Percentiles rank a stretch among this genome's conserved stretches.
Conservation (phyloP, 2,888 invertebrate species). For the Pterobdella sp. region DNA sequence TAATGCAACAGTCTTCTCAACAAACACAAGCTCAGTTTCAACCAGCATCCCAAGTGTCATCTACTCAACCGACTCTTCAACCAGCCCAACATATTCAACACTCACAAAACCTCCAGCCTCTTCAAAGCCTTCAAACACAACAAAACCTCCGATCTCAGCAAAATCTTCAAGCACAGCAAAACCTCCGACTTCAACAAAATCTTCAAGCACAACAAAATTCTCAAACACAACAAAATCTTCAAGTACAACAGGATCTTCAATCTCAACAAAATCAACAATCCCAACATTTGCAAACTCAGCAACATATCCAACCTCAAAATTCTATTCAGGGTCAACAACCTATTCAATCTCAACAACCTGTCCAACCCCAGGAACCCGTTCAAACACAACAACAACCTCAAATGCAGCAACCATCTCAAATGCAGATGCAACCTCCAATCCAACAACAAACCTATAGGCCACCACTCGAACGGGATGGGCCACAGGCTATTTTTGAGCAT, state of each 20-base stretch:
- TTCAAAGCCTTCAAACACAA: not conserved
- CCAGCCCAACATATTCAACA: not conserved
- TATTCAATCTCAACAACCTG: too few species aligned
- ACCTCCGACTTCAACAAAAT: not conserved
- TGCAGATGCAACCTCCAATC: too few species aligned
- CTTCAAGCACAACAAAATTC: not conserved
- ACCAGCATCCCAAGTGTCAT: not conserved
- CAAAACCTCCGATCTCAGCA: not conserved
- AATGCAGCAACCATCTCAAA: too few species aligned
- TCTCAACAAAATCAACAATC: constrained; percentile 2
- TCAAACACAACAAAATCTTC: not conserved
- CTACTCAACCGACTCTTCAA: not conserved
- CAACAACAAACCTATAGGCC: too few species aligned
- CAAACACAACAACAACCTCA: too few species aligned
- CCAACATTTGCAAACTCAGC: not conserved
- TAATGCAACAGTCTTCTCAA: not conserved
- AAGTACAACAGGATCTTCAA: not conserved
- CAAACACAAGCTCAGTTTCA: not conserved
- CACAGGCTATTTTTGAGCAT: not conserved
- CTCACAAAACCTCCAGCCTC: not conserved
- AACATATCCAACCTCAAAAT: too few species aligned
- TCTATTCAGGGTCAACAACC: too few species aligned
- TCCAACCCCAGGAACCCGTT: too few species aligned
- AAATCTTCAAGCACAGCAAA: not conserved
- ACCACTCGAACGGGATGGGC: too few species aligned